Evolutionary conservation across 2,113 vertebrate genomes (phyloP).

Genomic region (Rhinichthys klamathensis): DNA sequence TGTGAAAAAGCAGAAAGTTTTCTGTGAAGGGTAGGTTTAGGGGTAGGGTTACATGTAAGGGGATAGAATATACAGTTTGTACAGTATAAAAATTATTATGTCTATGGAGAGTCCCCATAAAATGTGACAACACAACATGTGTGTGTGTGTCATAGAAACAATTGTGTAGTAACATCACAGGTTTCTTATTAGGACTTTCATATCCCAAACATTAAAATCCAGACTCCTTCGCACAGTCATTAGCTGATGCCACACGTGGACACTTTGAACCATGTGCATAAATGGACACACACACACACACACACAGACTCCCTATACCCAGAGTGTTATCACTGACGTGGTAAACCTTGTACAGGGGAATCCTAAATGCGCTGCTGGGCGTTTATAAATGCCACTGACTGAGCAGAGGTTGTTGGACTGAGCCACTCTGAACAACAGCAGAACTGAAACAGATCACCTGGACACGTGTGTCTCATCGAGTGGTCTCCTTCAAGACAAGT

Average conservation of each 20-base stretch:
- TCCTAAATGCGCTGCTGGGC: neutral
- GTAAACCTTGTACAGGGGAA: constrained; percentile 36
- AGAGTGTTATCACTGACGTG: constrained; percentile 21
- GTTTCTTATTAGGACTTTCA: neutral
- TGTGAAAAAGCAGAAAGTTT: too few relatives aligned
- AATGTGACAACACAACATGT: too few relatives aligned
- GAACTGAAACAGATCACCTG: neutral
- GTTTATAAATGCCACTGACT: constrained; percentile 39
- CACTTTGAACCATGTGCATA: neutral
- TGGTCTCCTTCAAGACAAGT: neutral
- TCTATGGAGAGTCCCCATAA: too few relatives aligned
- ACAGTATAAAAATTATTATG: too few relatives aligned
- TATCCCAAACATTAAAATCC: neutral
- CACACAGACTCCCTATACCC: neutral
- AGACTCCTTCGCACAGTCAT: constrained; percentile 24
- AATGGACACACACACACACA: constrained; percentile 6
- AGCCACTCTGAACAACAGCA: neutral
- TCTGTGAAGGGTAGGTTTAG: too few relatives aligned
- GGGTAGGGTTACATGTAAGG: too few relatives aligned
- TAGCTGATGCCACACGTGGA: neutral
- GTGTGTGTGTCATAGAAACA: too few relatives aligned
- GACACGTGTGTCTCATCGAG: neutral
- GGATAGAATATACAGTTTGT: too few relatives aligned
- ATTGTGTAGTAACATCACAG: too few relatives aligned
- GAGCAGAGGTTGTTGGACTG: neutral